Base-by-base conservation (phyloP, 2,888 invertebrate genomes). In the Calameuta filiformis region DNA sequence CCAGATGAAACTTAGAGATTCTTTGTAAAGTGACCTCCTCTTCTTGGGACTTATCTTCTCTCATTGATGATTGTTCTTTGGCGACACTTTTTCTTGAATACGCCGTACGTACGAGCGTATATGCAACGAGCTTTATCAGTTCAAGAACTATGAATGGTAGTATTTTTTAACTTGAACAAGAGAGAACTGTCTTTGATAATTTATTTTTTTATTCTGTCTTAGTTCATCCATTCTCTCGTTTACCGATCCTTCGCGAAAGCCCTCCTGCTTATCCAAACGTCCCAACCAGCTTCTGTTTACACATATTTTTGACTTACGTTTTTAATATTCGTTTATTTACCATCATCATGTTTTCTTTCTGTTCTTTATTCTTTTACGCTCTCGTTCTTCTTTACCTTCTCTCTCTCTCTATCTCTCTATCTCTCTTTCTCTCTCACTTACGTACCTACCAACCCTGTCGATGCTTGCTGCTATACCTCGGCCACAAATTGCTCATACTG, bases 381-480 rank as follows among this genome's bases (percentile, higher is more conserved):
- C 73, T 78, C 68, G 76, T 56, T 80, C 80, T 77, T 75, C 79
- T 35, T 35, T 35, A 35, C 12, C 12, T 35, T 35, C 12, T 35
- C 12, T 73, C 77, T 73, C 75, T 84, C 79, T 83, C 79, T 80
- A 80, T 76, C 80, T 76, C 31, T 81, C 74, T 68, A 73, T 87
- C 85, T 89, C 76, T 88, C 88, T 89, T 81, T 85, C 79, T 85
- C 85, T 86, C 86, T 88, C 69, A 88, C 88, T 89, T 84, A 85
- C 79, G 76, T 86, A 87, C 86, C 87, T 88, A 87, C 84, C 86
- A 89, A 90, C 86, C 89, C 89, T 90, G 87, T 90, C 86, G 88
- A 89, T 91, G 91, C 90, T 91, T 91, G 90, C 90, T 90, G 90
- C 90, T 91, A 88, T 90, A 90, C 87, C 88, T 91, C 90, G 89